These are phyloP conservation scores for Bergia sp. DNA, from an alignment of 92 coral and sea anemone genomes.

Conservation along the genomic window DNA sequence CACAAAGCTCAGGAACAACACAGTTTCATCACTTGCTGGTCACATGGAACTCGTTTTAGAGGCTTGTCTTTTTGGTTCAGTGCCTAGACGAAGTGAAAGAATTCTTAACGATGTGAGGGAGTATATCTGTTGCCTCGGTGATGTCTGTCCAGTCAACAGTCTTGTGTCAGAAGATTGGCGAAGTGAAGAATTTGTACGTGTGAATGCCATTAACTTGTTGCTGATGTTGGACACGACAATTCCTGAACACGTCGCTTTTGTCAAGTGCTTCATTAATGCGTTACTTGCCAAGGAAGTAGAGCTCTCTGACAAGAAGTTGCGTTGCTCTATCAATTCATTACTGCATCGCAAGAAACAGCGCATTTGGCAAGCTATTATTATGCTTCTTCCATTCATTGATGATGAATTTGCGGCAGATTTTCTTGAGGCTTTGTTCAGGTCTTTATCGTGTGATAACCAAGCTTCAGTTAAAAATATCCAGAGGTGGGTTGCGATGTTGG, in stretches of 20 bases:
- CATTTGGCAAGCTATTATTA: constrained; percentile 83
- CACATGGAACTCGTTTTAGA: constrained; percentile 71
- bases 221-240: constrained; percentile 62
- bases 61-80: constrained; percentile 80
- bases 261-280: constrained; percentile 45
- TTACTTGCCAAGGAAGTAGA: constrained; percentile 65
- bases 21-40: constrained; percentile 20
- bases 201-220: constrained; percentile 73
- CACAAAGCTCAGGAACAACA: not conserved
- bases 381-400: constrained; percentile 62
- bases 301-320: constrained; percentile 57
- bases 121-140: constrained; percentile 74
- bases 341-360: constrained; percentile 87
- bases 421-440: constrained; percentile 57
- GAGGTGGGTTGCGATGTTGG: constrained; percentile 75
- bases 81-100: constrained; percentile 67
- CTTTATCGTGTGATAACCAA: constrained; percentile 72
- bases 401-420: constrained; percentile 60
- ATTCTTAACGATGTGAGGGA: constrained; percentile 71
- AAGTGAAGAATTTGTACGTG: constrained; percentile 79
- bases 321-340: constrained; percentile 76
- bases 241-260: constrained; percentile 45
- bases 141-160: constrained; percentile 57
- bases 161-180: constrained; percentile 64
- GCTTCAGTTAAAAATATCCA: constrained; percentile 81